These are phyloP conservation scores for Formicarius rufipectus DNA, from an alignment of 2,113 vertebrate species.

Conservation along the genomic window DNA sequence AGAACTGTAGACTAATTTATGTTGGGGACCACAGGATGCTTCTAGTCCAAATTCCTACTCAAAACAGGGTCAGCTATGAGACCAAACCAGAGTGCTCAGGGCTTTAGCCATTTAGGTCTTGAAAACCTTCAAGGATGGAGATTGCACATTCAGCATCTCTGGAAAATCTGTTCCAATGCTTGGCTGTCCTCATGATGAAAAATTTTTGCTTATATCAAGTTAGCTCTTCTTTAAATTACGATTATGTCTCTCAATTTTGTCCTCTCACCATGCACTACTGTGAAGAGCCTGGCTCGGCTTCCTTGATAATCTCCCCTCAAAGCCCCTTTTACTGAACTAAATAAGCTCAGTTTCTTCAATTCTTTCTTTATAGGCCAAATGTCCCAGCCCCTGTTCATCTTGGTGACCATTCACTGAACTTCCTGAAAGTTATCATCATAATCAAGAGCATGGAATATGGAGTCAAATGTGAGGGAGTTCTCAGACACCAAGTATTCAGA, in stretches of 20 bases:
- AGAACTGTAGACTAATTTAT: not conserved
- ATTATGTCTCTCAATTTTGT: not conserved
- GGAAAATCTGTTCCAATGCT: not conserved
- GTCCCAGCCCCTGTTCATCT: not conserved
- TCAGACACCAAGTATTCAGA: not conserved
- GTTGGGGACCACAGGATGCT: not conserved
- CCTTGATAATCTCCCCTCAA: not conserved
- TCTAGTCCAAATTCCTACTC: not conserved
- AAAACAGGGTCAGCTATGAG: not conserved
- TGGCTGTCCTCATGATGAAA: not conserved
- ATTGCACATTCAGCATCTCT: not conserved
- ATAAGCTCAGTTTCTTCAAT: not conserved
- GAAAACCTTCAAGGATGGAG: not conserved
- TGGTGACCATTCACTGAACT: not conserved
- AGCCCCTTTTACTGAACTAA: not conserved
- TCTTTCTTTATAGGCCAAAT: not conserved
- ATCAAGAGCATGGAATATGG: not conserved
- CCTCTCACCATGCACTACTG: not conserved
- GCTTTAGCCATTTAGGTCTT: not conserved
- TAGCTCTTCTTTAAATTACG: not conserved
- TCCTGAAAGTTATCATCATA: not conserved
- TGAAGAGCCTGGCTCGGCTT: not conserved
- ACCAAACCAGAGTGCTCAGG: not conserved
- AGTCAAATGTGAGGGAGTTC: not conserved
- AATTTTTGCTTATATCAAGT: not conserved